Percentiles rank a stretch among this genome's conserved stretches.
Evolutionary conservation across 1,140 invertebrate genomes (phyloP).

Genomic region (Drosophila arawakana): DNA sequence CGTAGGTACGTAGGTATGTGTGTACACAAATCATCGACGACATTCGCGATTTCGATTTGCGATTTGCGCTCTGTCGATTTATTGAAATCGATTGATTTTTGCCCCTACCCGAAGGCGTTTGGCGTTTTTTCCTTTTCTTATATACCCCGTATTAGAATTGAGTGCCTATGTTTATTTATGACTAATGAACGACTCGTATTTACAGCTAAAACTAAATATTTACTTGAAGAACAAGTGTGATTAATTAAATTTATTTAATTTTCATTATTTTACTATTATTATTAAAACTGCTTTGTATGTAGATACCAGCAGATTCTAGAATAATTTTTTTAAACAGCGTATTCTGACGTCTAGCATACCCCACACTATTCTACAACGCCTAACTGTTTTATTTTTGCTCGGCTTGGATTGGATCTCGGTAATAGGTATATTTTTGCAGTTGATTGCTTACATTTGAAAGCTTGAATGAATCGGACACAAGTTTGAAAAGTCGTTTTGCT

Average conservation of each 20-base stretch:
- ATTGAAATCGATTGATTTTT: slow-evolving; percentile 67
- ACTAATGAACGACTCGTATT: too few species aligned
- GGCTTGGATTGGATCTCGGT: slow-evolving; percentile 51
- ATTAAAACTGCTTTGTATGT: too few species aligned
- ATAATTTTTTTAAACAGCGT: background rate
- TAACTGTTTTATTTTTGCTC: slow-evolving; percentile 36
- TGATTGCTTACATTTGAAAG: slow-evolving; percentile 45
- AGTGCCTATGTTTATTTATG: background rate
- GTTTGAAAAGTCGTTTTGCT: slow-evolving; percentile 73
- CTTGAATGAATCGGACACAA: slow-evolving; percentile 37
- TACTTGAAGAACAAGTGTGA: too few species aligned
- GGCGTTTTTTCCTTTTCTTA: background rate
- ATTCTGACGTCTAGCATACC: background rate
- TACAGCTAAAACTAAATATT: too few species aligned
- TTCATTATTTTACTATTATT: too few species aligned
- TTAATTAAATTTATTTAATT: too few species aligned
- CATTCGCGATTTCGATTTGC: slow-evolving; percentile 38
- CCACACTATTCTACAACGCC: background rate
- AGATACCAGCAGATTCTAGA: background rate
- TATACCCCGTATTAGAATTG: background rate
- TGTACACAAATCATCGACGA: slow-evolving; percentile 48
- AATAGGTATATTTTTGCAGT: slow-evolving; percentile 57
- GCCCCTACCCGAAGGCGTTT: slow-evolving; percentile 11
- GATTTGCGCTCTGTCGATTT: slow-evolving; percentile 49
- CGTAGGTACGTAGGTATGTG: slow-evolving; percentile 26